Evolutionary conservation across 2,888 invertebrate genomes (phyloP).

Genomic region (Cecidostiba fungosa): DNA sequence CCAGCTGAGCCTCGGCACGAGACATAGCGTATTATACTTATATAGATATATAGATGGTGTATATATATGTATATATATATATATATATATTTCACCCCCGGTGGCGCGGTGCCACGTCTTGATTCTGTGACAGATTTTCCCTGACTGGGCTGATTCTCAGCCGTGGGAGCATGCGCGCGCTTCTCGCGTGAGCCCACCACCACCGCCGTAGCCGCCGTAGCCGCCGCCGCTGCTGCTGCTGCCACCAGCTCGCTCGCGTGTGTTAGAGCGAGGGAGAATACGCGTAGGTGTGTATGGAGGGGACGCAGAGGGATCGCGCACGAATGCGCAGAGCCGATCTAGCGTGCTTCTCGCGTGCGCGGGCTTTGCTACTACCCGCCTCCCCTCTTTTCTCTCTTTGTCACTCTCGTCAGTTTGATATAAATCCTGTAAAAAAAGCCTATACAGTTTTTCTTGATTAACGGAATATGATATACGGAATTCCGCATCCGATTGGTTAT

Average conservation of each 20-base stretch:
- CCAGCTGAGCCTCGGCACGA: conserved; percentile 26
- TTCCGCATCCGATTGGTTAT: not conserved
- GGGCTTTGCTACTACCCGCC: not conserved
- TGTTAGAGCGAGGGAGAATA: conserved; percentile 1
- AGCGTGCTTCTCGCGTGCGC: conserved; percentile 13
- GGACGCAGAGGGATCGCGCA: not conserved
- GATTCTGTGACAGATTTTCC: conserved; percentile 78
- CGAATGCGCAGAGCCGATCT: conserved; percentile 14
- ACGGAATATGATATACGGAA: not conserved
- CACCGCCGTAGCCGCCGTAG: conserved; percentile 59
- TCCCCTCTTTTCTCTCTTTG: not conserved
- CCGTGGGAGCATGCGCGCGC: conserved; percentile 77
- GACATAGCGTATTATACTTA: conserved; percentile 64
- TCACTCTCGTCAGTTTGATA: not conserved
- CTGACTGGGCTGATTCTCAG: conserved; percentile 78
- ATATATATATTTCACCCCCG: conserved; percentile 39
- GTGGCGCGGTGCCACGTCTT: conserved; percentile 74
- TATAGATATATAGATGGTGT: not conserved
- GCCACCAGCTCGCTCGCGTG: not conserved
- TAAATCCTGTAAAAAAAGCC: not conserved
- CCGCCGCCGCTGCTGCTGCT: not conserved
- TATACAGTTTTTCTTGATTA: not conserved
- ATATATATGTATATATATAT: not conserved
- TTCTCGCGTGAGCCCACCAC: conserved; percentile 68
- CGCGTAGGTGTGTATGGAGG: not conserved